Conservation (phyloP, 2,888 invertebrate genomes). For the Lapara coniferarum region DNA sequence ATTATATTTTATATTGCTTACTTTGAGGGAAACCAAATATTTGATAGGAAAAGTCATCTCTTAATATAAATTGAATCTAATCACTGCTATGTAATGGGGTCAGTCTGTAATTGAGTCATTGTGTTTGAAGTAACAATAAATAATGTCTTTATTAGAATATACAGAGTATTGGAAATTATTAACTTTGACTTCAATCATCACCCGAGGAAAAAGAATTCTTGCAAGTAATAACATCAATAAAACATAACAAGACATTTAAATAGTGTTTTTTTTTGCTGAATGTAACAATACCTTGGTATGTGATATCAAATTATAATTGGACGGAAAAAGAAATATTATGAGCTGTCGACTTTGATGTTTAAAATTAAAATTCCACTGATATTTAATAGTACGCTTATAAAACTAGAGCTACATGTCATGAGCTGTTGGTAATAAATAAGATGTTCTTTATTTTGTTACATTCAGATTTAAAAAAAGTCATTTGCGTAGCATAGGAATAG, state of each 20-base stretch:
- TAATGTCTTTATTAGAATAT: slow-evolving; percentile 25
- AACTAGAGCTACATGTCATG: not conserved
- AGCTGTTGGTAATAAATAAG: not conserved
- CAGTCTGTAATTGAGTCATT: not conserved
- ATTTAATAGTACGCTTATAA: not conserved
- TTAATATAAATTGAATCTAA: too few species aligned
- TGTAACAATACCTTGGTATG: slow-evolving; percentile 18
- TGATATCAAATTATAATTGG: not conserved
- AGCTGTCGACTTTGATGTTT: not conserved
- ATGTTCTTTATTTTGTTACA: slow-evolving; percentile 19
- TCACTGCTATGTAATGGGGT: not conserved
- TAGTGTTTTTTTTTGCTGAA: slow-evolving; percentile 25
- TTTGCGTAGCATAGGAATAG: slow-evolving; percentile 14
- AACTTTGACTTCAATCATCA: slow-evolving; percentile 13
- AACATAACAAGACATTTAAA: slow-evolving; percentile 26
- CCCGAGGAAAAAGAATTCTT: not conserved
- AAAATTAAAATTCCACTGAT: not conserved
- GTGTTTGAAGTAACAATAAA: not conserved
- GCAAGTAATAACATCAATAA: slow-evolving; percentile 19
- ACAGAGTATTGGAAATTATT: slow-evolving; percentile 21
- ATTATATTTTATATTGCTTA: not conserved
- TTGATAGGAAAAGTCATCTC: too few species aligned
- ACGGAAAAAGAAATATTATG: not conserved
- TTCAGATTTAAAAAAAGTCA: slow-evolving; percentile 8
- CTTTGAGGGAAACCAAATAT: too few species aligned